Evolutionary conservation across 2,888 invertebrate genomes (phyloP), one percentile per base, ranked within the genome.

Genomic region (Synergus gifuensis): DNA sequence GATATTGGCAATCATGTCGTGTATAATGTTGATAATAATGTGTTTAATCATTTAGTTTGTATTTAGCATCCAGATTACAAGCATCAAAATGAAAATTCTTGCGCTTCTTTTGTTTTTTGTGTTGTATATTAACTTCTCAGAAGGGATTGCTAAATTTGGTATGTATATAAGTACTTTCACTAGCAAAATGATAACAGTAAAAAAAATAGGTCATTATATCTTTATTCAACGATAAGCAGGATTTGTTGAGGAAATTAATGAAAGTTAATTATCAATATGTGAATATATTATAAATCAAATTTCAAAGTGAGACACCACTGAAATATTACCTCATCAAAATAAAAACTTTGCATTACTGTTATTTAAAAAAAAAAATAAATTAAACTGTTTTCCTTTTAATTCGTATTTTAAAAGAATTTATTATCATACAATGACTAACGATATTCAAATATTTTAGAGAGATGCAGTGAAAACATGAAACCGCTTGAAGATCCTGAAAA

Each of bases 81-180:
- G 11, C 73, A 54, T 3, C 54, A 81, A 11, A 42, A 84, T 83
- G 84, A 84, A 76, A 76, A 18, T 46, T 64, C 62, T 82, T n/a
- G 58, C 78, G 7, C n/a, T 79, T 2, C 80, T 49, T 81, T 76
- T 46, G 46, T 76, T 76, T 14, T 62, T 83, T n/a, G 22, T 83
- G 1, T 28, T 83, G 18, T 76, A 69, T 42, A 78, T 82, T 44
- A 77, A 82, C n/a, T 77, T 78, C 14, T 83, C 83, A 11, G 11
- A 77, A 60, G 79, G 82, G 49, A 42, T 82, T 77, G 81, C 82
- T 3, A 79, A 83, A 78, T 83, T 80, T 49, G 84, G 84, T 84
- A 82, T 18, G 78, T 76, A 78, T 62, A n/a, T n/a, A n/a, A n/a
- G n/a, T n/a, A 58, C n/a, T 77, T 79, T 7, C 4, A 12, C 9